These are phyloP conservation scores for Thalassaphorura encarpata DNA, from an alignment of 1,140 invertebrate species.

Conservation along the genomic window DNA sequence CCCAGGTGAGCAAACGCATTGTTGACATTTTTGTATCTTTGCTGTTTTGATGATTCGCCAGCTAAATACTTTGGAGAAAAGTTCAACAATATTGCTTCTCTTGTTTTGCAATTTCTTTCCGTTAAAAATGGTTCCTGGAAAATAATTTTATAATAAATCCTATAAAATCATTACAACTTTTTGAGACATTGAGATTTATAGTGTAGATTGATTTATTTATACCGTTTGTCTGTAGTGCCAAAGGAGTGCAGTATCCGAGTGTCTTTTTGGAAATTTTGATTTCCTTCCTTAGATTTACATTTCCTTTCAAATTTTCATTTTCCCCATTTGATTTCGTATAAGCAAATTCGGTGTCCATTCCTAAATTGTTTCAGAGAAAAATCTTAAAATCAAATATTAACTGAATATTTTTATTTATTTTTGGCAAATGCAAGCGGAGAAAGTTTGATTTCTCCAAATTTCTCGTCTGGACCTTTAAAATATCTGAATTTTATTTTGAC, in stretches of 20 bases:
- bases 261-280: constrained; percentile 60
- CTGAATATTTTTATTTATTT: too few relatives aligned
- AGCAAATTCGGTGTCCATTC: constrained; percentile 56
- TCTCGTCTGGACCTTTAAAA: too few relatives aligned
- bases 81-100: constrained; percentile 49
- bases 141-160: constrained; percentile 21
- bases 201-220: constrained; percentile 23
- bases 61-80: constrained; percentile 57
- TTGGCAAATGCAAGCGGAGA: too few relatives aligned
- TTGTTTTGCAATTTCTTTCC: constrained; percentile 48
- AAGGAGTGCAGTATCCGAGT: constrained; percentile 63
- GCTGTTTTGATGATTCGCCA: constrained; percentile 54
- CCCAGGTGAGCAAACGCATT: constrained; percentile 59
- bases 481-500: too few relatives aligned
- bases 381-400: too few relatives aligned
- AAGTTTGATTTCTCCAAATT: too few relatives aligned
- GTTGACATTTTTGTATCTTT: constrained; percentile 50
- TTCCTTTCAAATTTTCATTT: constrained; percentile 48
- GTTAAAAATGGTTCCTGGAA: constrained; percentile 49
- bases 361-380: constrained; percentile 38
- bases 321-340: constrained; percentile 64
- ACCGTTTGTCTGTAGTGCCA: constrained; percentile 76
- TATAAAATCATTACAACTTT: not conserved
- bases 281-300: constrained; percentile 55
- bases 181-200: not conserved